A percentile compares a stretch with the other conserved stretches of the same genome.
These are phyloP conservation scores for Ceyx margarethae DNA, from an alignment of 2,113 vertebrate species.

Conservation along the genomic window DNA sequence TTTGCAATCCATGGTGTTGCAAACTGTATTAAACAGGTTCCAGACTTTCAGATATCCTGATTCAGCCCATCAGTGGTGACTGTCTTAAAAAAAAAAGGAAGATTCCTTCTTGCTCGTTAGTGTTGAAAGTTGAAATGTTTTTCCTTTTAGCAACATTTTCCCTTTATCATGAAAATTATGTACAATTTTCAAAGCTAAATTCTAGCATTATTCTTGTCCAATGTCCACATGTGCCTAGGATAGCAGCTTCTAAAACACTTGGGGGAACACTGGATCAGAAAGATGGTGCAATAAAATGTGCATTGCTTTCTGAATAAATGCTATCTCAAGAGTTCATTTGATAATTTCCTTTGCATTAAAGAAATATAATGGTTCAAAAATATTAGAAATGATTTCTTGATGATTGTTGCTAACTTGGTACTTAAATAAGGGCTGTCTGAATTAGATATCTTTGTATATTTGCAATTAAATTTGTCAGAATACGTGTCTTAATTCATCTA, in stretches of 20 bases:
- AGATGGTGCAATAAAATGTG: slow-evolving; percentile 50
- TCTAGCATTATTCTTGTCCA: neutral
- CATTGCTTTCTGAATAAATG: slow-evolving; percentile 58
- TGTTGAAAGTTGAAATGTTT: neutral
- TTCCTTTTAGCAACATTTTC: neutral
- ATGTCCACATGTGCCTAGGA: neutral
- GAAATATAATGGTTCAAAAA: neutral
- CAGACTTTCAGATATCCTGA: neutral
- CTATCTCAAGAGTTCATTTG: slow-evolving; percentile 37
- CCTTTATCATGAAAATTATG: neutral
- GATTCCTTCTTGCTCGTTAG: neutral
- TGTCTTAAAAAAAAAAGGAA: neutral
- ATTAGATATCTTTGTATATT: neutral
- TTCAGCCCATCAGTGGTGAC: neutral
- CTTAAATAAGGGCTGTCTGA: neutral
- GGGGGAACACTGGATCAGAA: slow-evolving; percentile 33
- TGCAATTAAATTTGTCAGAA: slow-evolving; percentile 30
- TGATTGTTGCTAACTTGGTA: neutral
- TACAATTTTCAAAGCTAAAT: neutral
- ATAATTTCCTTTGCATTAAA: slow-evolving; percentile 19
- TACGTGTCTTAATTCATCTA: slow-evolving; percentile 44
- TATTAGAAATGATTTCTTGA: neutral
- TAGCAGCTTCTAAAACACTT: slow-evolving; percentile 54
- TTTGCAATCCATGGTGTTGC: neutral
- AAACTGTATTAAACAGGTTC: neutral